Percentiles rank a stretch among this genome's conserved stretches.
phyloP scores from a whole-genome alignment of 2,113 vertebrate species.

The Carettochelys insculpta region DNA sequence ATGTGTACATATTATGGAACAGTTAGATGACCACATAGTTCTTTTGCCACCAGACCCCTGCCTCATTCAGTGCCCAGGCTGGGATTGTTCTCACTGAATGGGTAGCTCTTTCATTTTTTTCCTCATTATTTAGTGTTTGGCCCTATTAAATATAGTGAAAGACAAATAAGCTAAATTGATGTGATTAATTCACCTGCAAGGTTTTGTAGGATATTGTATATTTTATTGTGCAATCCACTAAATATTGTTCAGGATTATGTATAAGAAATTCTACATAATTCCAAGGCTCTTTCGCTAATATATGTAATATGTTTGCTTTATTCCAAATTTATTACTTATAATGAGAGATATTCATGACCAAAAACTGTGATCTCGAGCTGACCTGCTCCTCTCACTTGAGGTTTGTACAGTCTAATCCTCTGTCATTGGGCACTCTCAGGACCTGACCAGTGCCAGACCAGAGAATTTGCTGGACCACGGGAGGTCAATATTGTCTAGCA shows the following conservation, averaged over 20 bases:
- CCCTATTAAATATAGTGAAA: neutral
- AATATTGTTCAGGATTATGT: neutral
- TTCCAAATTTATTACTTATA: neutral
- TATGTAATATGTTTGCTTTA: neutral
- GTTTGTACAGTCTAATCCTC: neutral
- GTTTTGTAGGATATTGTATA: neutral
- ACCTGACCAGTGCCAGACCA: no score
- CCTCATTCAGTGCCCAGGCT: neutral
- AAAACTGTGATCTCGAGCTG: neutral
- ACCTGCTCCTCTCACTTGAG: neutral
- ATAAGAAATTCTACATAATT: neutral
- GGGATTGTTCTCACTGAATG: neutral
- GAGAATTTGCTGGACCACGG: no score
- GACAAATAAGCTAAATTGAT: neutral
- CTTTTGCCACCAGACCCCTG: neutral
- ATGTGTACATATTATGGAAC: neutral
- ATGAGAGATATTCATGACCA: neutral
- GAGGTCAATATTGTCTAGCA: no score
- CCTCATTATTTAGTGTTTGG: neutral
- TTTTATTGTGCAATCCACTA: neutral
- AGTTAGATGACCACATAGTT: neutral
- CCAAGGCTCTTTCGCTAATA: neutral
- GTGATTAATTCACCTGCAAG: neutral
- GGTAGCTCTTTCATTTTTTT: neutral
- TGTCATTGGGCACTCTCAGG: no score